phyloP scores from a whole-genome alignment of 2,888 invertebrate genomes.

The Drosophila anomalata region DNA sequence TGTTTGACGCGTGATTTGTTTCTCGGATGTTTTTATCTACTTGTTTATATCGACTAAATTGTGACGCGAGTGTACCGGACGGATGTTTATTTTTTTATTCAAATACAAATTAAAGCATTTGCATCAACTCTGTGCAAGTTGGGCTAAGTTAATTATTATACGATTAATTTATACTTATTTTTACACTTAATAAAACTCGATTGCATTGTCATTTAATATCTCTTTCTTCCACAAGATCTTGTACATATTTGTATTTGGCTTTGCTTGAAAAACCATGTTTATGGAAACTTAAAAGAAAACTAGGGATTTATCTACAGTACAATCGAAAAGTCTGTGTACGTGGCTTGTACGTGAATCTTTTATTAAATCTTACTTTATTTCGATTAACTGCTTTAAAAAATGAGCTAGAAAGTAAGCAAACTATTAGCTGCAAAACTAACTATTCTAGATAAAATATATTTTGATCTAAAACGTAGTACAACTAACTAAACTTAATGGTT shows the following conservation, averaged over 20 bases:
- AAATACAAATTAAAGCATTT: constrained; percentile 53
- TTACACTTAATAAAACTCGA: constrained; percentile 48
- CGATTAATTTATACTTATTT: constrained; percentile 59
- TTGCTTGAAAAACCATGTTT: constrained; percentile 4
- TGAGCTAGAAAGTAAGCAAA: background rate
- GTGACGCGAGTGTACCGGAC: constrained; percentile 15
- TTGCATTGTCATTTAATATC: constrained; percentile 32
- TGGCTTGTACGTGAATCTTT: background rate
- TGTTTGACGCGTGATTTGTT: constrained; percentile 49
- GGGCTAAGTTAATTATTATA: constrained; percentile 64
- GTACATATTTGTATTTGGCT: constrained; percentile 21
- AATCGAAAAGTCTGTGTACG: constrained; percentile 28
- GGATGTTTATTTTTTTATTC: constrained; percentile 16
- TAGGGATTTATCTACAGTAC: constrained; percentile 8
- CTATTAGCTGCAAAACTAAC: background rate
- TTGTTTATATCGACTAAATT: constrained; percentile 18
- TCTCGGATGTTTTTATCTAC: constrained; percentile 28
- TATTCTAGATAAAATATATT: background rate
- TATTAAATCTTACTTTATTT: background rate
- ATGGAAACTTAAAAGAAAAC: constrained; percentile 2
- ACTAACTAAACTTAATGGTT: constrained; percentile 41
- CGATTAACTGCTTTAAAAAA: background rate
- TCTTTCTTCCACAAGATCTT: constrained; percentile 22
- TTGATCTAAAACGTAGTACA: constrained; percentile 3
- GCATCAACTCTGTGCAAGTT: constrained; percentile 61